These are phyloP conservation scores for Mantis religiosa DNA, from an alignment of 2,888 invertebrate species.

Conservation along the genomic window DNA sequence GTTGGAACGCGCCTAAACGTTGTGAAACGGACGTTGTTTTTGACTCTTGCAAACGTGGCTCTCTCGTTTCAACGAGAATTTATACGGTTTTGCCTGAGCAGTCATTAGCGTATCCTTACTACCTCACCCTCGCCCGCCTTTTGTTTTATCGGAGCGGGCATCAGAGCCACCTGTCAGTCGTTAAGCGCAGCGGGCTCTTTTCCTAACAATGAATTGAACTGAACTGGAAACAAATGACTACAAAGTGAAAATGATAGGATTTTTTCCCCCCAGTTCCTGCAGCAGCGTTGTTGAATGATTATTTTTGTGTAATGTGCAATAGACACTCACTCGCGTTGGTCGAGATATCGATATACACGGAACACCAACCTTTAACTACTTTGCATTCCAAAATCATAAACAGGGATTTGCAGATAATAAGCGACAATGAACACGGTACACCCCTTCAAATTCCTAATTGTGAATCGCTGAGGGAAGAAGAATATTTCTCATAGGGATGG, in stretches of 20 bases:
- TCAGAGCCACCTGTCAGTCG: conserved; percentile 2
- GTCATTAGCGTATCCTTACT: neutral
- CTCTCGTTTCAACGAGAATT: neutral
- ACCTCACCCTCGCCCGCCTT: neutral
- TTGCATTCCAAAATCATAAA: neutral
- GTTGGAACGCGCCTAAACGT: neutral
- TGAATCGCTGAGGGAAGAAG: neutral
- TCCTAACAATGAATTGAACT: neutral
- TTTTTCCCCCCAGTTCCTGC: neutral
- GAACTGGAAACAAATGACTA: conserved; percentile 1
- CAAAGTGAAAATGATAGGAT: neutral
- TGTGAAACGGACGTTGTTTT: neutral
- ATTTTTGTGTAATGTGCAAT: neutral
- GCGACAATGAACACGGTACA: neutral
- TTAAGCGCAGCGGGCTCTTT: neutral
- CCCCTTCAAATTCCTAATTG: neutral
- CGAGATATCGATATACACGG: neutral
- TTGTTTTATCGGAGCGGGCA: neutral
- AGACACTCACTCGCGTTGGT: neutral
- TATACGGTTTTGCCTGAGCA: neutral
- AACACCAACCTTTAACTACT: neutral
- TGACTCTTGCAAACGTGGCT: neutral
- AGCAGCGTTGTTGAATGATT: neutral
- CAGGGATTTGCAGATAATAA: neutral
- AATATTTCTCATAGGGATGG: neutral